A percentile compares a stretch with the other conserved stretches of the same genome.
Evolutionary conservation across 2,113 vertebrate species (phyloP).

Genomic region (Entosphenus tridentatus): DNA sequence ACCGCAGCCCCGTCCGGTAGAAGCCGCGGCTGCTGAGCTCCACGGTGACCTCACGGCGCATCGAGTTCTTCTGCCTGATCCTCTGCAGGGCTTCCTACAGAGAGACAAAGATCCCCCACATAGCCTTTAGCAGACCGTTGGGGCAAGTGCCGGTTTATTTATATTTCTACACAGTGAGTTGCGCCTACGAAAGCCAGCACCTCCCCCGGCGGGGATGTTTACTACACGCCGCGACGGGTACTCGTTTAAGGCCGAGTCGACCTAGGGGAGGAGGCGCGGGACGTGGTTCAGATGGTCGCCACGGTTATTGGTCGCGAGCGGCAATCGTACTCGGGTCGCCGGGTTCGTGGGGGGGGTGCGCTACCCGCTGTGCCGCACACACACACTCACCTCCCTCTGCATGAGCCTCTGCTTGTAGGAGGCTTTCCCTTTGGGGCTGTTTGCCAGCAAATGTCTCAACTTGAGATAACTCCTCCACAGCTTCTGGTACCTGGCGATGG

Average conservation of each 20-base stretch:
- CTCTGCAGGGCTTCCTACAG: conserved; percentile 85
- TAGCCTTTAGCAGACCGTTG: too few relatives aligned
- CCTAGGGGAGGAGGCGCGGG: too few relatives aligned
- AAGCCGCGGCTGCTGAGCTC: conserved; percentile 95
- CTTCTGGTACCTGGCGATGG: conserved; percentile 71
- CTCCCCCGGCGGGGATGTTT: too few relatives aligned
- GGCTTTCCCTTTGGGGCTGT: conserved; percentile 95
- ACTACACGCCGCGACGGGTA: too few relatives aligned
- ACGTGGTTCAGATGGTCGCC: too few relatives aligned
- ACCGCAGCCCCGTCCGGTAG: conserved; percentile 94
- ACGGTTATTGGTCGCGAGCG: not conserved
- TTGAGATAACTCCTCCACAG: conserved; percentile 98
- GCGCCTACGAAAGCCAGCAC: too few relatives aligned
- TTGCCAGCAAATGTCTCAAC: conserved; percentile 82
- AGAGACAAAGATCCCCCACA: conserved; percentile 10
- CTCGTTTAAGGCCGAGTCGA: too few relatives aligned
- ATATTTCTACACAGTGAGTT: too few relatives aligned
- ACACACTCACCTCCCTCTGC: conserved; percentile 53
- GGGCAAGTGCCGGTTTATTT: too few relatives aligned
- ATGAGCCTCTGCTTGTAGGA: conserved; percentile 94
- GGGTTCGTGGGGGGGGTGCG: not conserved
- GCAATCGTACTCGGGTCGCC: not conserved
- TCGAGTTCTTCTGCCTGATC: conserved; percentile 97
- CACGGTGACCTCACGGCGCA: conserved; percentile 90
- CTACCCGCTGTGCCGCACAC: not conserved